These are phyloP conservation scores for Drosophila formosana DNA, from an alignment of 2,888 invertebrate genomes.

Conservation along the genomic window DNA sequence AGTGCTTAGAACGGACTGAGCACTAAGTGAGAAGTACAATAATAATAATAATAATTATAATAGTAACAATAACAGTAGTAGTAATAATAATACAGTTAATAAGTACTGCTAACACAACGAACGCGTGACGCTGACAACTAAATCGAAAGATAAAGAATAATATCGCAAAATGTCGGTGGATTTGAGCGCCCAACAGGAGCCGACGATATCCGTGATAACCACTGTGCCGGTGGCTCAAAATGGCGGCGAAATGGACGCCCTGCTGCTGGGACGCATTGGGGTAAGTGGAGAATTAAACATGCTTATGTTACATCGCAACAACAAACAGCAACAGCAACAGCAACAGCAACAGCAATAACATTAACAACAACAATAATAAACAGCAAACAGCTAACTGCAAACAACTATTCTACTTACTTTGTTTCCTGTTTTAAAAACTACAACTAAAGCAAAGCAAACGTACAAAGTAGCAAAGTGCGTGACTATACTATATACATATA, in stretches of 20 bases:
- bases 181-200: slow-evolving; percentile 82
- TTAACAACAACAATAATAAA: slow-evolving; percentile 7
- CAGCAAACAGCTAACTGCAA: slow-evolving; percentile 10
- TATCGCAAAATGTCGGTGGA: slow-evolving; percentile 81
- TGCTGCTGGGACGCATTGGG: slow-evolving; percentile 91
- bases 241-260: slow-evolving; percentile 92
- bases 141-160: slow-evolving; percentile 1
- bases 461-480: slow-evolving; percentile 74
- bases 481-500: slow-evolving; percentile 33
- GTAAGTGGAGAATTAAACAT: slow-evolving; percentile 86
- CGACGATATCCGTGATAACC: slow-evolving; percentile 83
- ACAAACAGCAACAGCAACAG: slow-evolving; percentile 11
- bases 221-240: slow-evolving; percentile 84
- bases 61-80: slow-evolving; percentile 15
- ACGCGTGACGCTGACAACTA: slow-evolving; percentile 12
- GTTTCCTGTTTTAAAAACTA: slow-evolving; percentile 21
- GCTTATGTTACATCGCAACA: slow-evolving; percentile 1
- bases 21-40: slow-evolving; percentile 14
- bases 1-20: slow-evolving; percentile 34
- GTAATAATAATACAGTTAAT: slow-evolving; percentile 23
- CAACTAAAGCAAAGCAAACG: slow-evolving; percentile 24
- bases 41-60: slow-evolving; percentile 23
- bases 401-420: slow-evolving; percentile 19
- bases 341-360: slow-evolving; percentile 4
- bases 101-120: slow-evolving; percentile 23